Percentiles rank a stretch among this genome's conserved stretches.
phyloP scores from a whole-genome alignment of 23 tunicate genomes.

The Botrylloides violaceus region DNA sequence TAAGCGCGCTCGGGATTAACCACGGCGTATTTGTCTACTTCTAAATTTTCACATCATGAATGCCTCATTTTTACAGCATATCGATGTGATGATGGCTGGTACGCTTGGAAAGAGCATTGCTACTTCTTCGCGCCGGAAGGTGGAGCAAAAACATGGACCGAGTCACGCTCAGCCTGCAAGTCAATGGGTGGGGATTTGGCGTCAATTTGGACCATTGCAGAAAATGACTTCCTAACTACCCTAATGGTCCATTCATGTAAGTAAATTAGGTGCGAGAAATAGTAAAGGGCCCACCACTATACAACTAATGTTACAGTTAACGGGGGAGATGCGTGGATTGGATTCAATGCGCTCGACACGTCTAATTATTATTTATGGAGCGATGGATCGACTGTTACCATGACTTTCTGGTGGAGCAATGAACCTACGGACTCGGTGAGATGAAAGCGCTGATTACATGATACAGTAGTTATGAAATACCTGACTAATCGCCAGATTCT shows the following conservation, averaged over 20 bases:
- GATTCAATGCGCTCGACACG: conserved; percentile 66
- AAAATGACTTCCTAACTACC: conserved; percentile 51
- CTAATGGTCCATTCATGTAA: conserved; percentile 37
- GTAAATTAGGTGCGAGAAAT: background rate
- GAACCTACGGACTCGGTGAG: conserved; percentile 66
- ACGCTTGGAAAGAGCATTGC: conserved; percentile 80
- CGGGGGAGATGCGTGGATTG: conserved; percentile 90
- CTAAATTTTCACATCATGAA: background rate
- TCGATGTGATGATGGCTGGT: conserved; percentile 77
- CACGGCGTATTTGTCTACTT: too few relatives aligned
- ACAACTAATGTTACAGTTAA: conserved; percentile 18
- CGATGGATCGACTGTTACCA: conserved; percentile 71
- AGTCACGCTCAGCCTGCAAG: conserved; percentile 59
- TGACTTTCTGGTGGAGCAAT: conserved; percentile 77
- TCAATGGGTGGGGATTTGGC: conserved; percentile 61
- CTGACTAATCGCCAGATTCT: too few relatives aligned
- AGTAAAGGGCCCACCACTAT: background rate
- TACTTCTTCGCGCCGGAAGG: conserved; percentile 53
- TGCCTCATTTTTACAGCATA: conserved; percentile 27
- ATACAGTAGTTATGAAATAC: too few relatives aligned
- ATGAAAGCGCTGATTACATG: too few relatives aligned
- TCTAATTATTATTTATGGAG: conserved; percentile 69
- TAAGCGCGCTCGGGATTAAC: too few relatives aligned
- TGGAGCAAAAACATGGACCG: conserved; percentile 58
- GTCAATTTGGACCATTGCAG: conserved; percentile 51